Evolutionary conservation across 2,113 vertebrate genomes (phyloP).

Genomic region (Colaptes auratus): DNA sequence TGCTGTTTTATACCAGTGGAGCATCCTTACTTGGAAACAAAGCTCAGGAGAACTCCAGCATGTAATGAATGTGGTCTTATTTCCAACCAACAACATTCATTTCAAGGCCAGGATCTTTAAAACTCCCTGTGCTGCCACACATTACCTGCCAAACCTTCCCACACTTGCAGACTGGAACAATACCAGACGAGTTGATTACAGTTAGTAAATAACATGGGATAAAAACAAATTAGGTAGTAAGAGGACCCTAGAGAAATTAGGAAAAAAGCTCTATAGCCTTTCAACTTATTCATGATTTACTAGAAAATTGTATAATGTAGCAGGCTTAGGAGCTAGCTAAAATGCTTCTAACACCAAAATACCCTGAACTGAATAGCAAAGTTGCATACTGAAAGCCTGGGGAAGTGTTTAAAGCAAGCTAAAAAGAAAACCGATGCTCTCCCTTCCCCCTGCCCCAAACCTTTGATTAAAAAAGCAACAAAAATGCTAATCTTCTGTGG

Average conservation of each 20-base stretch:
- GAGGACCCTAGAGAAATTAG: slow-evolving; percentile 73
- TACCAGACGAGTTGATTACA: slow-evolving; percentile 62
- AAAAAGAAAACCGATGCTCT: slow-evolving; percentile 6
- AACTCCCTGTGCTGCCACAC: slow-evolving; percentile 33
- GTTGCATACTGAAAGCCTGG: slow-evolving; percentile 34
- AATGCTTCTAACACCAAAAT: slow-evolving; percentile 35
- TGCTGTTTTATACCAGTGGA: background rate
- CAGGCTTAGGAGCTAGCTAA: slow-evolving; percentile 36
- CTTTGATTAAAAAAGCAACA: slow-evolving; percentile 69
- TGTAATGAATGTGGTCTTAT: slow-evolving; percentile 30
- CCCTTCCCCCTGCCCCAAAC: background rate
- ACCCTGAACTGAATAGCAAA: slow-evolving; percentile 34
- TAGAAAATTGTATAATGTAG: slow-evolving; percentile 29
- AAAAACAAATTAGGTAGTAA: slow-evolving; percentile 73
- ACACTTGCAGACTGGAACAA: slow-evolving; percentile 46
- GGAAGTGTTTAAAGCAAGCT: slow-evolving; percentile 62
- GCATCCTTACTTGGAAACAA: background rate
- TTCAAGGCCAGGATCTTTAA: slow-evolving; percentile 30
- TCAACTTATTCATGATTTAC: slow-evolving; percentile 68
- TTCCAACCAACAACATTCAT: slow-evolving; percentile 52
- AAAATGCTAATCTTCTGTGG: slow-evolving; percentile 70
- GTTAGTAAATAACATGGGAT: slow-evolving; percentile 73
- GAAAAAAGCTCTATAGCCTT: slow-evolving; percentile 55
- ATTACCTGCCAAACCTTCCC: slow-evolving; percentile 57
- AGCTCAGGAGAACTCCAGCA: background rate